Conservation (phyloP, 2,113 vertebrate genomes). For the Ailurus styani region DNA sequence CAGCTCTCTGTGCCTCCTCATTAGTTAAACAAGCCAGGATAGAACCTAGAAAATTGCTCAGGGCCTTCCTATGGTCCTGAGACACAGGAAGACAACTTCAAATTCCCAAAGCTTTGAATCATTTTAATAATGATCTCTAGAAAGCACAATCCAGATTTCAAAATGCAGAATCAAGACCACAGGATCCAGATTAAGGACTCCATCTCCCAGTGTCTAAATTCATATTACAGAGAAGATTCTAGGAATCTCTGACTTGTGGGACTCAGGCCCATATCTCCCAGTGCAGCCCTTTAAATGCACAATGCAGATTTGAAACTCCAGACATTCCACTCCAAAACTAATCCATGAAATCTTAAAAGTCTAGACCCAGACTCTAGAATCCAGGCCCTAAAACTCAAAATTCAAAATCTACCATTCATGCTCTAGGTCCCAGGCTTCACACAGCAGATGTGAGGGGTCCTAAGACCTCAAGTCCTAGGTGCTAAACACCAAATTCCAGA, state of each 20-base stretch:
- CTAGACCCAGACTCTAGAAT: not conserved
- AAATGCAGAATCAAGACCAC: not conserved
- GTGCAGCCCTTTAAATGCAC: not conserved
- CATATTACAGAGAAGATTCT: not conserved
- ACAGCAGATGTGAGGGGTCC: not conserved
- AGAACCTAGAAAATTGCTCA: not conserved
- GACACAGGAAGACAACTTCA: not conserved
- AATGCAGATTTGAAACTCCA: not conserved
- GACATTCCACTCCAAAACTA: not conserved
- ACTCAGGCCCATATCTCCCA: not conserved
- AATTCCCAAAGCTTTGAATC: constrained; percentile 6
- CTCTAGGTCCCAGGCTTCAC: not conserved
- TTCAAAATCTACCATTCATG: not conserved
- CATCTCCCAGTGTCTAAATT: not conserved
- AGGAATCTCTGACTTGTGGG: not conserved
- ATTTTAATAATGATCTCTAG: not conserved
- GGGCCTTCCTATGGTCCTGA: not conserved
- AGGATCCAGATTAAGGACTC: not conserved
- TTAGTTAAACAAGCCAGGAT: not conserved
- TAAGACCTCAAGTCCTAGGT: not conserved
- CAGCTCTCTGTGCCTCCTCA: not conserved
- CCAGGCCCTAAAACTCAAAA: not conserved
- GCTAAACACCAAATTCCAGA: not conserved
- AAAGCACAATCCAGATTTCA: not conserved
- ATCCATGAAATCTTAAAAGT: not conserved